A percentile compares a stretch with the other conserved stretches of the same genome.
Conservation (phyloP, 92 coral and sea anemone genomes). For the Umimayanthus chanpuru region DNA sequence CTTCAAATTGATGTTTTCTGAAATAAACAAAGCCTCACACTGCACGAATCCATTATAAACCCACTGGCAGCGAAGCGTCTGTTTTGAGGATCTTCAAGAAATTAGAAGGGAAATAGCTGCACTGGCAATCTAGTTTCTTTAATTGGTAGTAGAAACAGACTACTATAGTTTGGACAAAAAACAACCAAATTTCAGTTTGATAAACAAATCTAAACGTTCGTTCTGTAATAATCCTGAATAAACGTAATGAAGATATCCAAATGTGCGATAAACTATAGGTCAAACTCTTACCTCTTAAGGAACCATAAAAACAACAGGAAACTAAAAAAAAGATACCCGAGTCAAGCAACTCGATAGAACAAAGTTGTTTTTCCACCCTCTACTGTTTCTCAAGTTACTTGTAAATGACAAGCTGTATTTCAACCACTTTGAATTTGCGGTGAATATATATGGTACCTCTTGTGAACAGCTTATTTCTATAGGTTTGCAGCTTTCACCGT, state of each 20-base stretch:
- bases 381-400: not conserved
- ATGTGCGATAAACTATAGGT: not conserved
- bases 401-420: constrained; percentile 12
- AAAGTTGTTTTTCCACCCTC: not conserved
- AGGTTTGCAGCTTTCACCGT: not conserved
- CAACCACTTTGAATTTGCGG: not conserved
- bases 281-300: not conserved
- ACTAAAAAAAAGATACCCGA: not conserved
- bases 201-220: not conserved
- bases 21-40: not conserved
- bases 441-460: not conserved
- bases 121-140: not conserved
- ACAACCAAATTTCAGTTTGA: not conserved
- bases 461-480: not conserved
- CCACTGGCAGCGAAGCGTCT: not conserved
- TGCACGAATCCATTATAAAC: not conserved
- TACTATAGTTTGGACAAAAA: not conserved
- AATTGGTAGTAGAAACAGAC: not conserved
- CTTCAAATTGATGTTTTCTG: not conserved
- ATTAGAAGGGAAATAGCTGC: not conserved
- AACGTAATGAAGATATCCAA: not conserved
- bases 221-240: not conserved
- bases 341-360: not conserved
- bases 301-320: not conserved
- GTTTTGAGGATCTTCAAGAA: not conserved